Evolutionary conservation across 2,888 invertebrate species (phyloP).

Genomic region (Cerceris ruficornis): DNA sequence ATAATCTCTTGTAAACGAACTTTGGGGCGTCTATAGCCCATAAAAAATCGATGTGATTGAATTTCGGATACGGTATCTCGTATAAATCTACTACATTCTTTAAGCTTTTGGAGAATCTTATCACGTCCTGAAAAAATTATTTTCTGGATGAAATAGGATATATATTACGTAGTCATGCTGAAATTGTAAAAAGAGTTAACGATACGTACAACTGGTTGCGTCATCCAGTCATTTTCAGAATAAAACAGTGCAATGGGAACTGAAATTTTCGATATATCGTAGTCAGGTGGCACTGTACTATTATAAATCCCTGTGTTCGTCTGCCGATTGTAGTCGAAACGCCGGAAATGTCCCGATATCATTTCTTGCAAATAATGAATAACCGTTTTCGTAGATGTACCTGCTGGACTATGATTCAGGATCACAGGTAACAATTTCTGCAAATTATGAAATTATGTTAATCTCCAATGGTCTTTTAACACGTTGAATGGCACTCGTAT

Average conservation of each 20-base stretch:
- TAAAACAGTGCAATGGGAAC: slow-evolving; percentile 87
- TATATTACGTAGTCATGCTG: background rate
- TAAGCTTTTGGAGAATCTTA: slow-evolving; percentile 83
- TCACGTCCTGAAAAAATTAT: slow-evolving; percentile 83
- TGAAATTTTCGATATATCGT: slow-evolving; percentile 85
- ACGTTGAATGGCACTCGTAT: too few relatives aligned
- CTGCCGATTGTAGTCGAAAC: slow-evolving; percentile 87
- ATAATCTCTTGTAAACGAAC: slow-evolving; percentile 84
- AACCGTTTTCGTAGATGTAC: slow-evolving; percentile 88
- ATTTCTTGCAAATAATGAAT: slow-evolving; percentile 88
- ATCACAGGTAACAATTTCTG: slow-evolving; percentile 85
- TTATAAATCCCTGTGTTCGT: slow-evolving; percentile 86
- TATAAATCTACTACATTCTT: slow-evolving; percentile 83
- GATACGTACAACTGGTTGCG: slow-evolving; percentile 83
- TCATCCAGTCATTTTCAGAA: slow-evolving; percentile 88
- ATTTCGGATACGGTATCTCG: slow-evolving; percentile 85
- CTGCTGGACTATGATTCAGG: slow-evolving; percentile 88
- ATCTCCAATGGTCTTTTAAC: background rate
- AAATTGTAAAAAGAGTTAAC: background rate
- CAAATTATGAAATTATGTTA: background rate
- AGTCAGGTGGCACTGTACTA: slow-evolving; percentile 84
- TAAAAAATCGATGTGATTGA: slow-evolving; percentile 89
- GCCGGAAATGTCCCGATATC: slow-evolving; percentile 84
- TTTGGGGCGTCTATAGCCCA: slow-evolving; percentile 86
- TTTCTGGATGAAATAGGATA: slow-evolving; percentile 10